phyloP scores from a whole-genome alignment of 2,797 vertebrate genomes.

The Paedocypris micromegethes region DNA sequence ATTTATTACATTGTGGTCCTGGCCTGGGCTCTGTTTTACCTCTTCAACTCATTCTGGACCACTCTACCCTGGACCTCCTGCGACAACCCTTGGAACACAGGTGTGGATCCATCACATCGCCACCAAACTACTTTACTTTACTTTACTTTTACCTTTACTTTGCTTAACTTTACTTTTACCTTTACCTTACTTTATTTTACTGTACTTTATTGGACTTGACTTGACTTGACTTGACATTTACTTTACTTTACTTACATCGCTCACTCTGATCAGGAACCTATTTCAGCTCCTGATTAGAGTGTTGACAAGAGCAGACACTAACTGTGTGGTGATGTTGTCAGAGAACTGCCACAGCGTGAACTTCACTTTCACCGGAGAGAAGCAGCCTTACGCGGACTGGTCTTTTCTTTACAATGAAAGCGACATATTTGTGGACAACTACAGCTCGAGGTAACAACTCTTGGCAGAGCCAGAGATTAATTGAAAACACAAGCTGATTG shows the following conservation, averaged over 20 bases:
- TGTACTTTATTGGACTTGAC: no score
- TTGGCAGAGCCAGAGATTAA: slow-evolving; percentile 2
- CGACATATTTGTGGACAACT: neutral
- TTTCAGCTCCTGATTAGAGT: no score
- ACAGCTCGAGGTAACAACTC: slow-evolving; percentile 46
- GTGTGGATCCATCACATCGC: slow-evolving; percentile 55
- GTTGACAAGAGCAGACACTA: no score
- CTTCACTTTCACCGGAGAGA: slow-evolving; percentile 45
- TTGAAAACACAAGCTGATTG: neutral
- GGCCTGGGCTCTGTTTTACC: slow-evolving; percentile 87
- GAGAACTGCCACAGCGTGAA: slow-evolving; percentile 44
- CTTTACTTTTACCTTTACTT: no score
- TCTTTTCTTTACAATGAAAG: slow-evolving; percentile 57
- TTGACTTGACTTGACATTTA: no score
- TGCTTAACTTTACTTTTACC: no score
- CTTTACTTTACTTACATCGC: no score
- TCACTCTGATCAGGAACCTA: no score
- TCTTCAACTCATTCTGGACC: slow-evolving; percentile 75
- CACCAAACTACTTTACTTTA: no score
- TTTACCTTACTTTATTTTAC: no score
- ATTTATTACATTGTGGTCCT: slow-evolving; percentile 85
- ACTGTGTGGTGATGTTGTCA: slow-evolving; percentile 30
- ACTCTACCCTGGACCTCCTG: slow-evolving; percentile 85
- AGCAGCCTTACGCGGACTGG: slow-evolving; percentile 48
- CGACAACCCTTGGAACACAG: slow-evolving; percentile 83